phyloP scores from a whole-genome alignment of 2,113 vertebrate species.

The Rhabdomys dilectus region DNA sequence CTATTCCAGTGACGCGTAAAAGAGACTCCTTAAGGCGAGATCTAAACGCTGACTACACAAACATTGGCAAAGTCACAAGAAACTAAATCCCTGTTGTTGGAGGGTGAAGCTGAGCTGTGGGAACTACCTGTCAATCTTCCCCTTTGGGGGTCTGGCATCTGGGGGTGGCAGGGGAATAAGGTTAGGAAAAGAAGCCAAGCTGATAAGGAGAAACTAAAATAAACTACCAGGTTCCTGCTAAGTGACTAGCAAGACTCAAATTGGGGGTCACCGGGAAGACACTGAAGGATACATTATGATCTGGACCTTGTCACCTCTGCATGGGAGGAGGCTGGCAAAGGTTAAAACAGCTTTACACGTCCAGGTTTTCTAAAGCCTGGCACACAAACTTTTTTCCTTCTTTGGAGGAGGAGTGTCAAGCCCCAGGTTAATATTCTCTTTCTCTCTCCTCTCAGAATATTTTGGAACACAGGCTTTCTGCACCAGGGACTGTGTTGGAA shows the following conservation, averaged over 20 bases:
- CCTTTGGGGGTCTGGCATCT: slow-evolving; percentile 94
- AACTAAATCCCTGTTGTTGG: slow-evolving; percentile 95
- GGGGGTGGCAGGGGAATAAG: slow-evolving; percentile 93
- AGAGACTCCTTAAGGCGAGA: slow-evolving; percentile 94
- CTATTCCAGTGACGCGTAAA: slow-evolving; percentile 93
- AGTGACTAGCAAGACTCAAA: slow-evolving; percentile 93
- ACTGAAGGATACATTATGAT: slow-evolving; percentile 94
- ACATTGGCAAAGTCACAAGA: slow-evolving; percentile 97
- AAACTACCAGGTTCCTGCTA: slow-evolving; percentile 94
- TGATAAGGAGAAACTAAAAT: slow-evolving; percentile 96
- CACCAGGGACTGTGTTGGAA: slow-evolving; percentile 24
- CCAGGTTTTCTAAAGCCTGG: slow-evolving; percentile 80
- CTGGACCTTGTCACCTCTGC: slow-evolving; percentile 96
- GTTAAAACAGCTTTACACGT: slow-evolving; percentile 95
- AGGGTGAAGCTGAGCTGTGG: slow-evolving; percentile 89
- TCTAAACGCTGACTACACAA: slow-evolving; percentile 95
- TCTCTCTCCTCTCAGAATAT: slow-evolving; percentile 30
- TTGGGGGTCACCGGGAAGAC: slow-evolving; percentile 95
- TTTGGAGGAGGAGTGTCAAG: slow-evolving; percentile 38
- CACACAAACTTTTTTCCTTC: slow-evolving; percentile 56
- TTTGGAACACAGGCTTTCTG: not conserved
- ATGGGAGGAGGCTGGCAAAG: slow-evolving; percentile 95
- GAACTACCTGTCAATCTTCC: slow-evolving; percentile 94
- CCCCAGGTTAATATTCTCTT: slow-evolving; percentile 53
- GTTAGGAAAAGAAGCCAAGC: slow-evolving; percentile 92